Evolutionary conservation across 2,888 invertebrate genomes (phyloP), one percentile per base, ranked within the genome.

Genomic region (Silvanus unidentatus): DNA sequence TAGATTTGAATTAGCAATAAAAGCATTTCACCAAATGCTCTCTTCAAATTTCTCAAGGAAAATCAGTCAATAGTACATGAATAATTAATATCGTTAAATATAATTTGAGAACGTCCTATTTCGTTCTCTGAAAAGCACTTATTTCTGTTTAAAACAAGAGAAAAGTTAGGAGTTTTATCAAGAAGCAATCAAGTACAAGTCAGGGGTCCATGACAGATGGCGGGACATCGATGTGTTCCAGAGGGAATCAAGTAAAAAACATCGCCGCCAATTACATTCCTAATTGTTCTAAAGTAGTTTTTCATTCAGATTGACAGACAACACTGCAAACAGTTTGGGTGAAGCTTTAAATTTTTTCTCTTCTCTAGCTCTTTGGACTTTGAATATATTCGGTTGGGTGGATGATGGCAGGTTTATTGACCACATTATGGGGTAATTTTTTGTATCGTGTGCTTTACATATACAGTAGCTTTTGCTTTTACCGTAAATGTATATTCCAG

Each of bases 251-350:
- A 45, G 54, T 27, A 30, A 52, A 61, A 61, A 58, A 57, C 58
- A 62, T 59, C 62, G 60, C 59, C 63, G 60, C 65, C 68, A 69
- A 69, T 69, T 66, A 68, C 32, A 32, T 12, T 12, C 32, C 32
- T 32, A 32, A 32, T 32, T 32, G 32, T 32, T 32, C 12, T 32
- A 32, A 32, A 32, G 32, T 32, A 32, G 32, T 32, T 32, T 32
- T 22, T 12, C 11, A 32, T n/a, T n/a, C 10, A 32, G 32, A 32
- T 9, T 32, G 32, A 32, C 32, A 32, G 32, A 4, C n/a, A 32
- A 6, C 6, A 10, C 28, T 28, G 28, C 6, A 28, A 28, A 28
- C 6, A n/a, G n/a, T n/a, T n/a, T n/a, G n/a, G n/a, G n/a, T n/a
- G n/a, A n/a, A n/a, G n/a, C n/a, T n/a, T n/a, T n/a, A n/a, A n/a